These are phyloP conservation scores for Cecropterus lyciades DNA, from an alignment of 1,140 invertebrate genomes.

Conservation along the genomic window DNA sequence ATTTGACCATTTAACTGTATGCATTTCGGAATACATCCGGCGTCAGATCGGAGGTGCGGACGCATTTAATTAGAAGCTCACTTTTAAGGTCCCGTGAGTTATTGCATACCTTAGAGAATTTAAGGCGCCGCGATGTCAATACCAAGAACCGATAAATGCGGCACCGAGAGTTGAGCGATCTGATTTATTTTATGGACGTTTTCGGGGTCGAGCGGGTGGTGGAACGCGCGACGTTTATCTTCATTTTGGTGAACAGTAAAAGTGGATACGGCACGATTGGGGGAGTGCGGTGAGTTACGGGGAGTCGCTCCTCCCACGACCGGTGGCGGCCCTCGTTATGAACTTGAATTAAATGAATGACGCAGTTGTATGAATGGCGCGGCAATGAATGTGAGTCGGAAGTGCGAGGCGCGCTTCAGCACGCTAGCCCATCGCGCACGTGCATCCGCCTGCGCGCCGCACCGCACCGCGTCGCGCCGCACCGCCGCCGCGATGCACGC, in stretches of 20 bases:
- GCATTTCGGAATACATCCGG: constrained; percentile 48
- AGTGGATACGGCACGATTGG: constrained; percentile 34
- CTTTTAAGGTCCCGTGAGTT: constrained; percentile 71
- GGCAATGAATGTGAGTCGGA: constrained; percentile 77
- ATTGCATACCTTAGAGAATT: constrained; percentile 70
- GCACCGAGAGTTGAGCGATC: constrained; percentile 50
- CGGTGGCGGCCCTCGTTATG: constrained; percentile 66
- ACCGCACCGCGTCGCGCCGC: constrained; percentile 8
- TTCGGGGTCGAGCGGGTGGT: constrained; percentile 43
- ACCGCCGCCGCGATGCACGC: background rate
- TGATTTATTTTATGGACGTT: constrained; percentile 70
- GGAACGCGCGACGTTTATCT: constrained; percentile 54
- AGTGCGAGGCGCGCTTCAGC: constrained; percentile 67
- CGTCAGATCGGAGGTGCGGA: constrained; percentile 48
- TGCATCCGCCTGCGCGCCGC: constrained; percentile 59
- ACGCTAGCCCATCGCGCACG: constrained; percentile 68
- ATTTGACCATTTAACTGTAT: constrained; percentile 64
- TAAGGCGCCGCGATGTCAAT: constrained; percentile 57
- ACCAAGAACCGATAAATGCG: constrained; percentile 69
- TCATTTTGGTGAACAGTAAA: constrained; percentile 50
- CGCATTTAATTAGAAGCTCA: constrained; percentile 74
- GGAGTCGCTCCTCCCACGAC: constrained; percentile 60
- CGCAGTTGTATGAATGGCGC: constrained; percentile 78
- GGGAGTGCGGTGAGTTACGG: constrained; percentile 48
- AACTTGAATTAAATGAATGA: constrained; percentile 82